These are phyloP conservation scores for Mythimna impura DNA, from an alignment of 2,888 invertebrate species.

Conservation along the genomic window DNA sequence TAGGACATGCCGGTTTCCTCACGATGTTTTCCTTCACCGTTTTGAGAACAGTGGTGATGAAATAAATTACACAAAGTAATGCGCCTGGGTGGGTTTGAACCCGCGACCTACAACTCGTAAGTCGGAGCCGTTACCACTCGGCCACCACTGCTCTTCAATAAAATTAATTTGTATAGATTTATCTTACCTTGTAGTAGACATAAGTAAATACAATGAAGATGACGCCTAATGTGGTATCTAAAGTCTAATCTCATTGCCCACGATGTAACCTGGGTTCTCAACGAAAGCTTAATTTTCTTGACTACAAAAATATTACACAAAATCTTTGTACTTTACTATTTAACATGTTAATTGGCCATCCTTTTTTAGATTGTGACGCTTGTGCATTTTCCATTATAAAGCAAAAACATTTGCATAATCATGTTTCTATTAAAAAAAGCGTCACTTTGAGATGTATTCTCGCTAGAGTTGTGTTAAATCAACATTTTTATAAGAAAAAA, in stretches of 20 bases:
- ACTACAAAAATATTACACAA: constrained; percentile 36
- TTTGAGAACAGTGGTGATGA: too few species aligned
- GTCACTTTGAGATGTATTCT: constrained; percentile 57
- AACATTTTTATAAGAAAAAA: constrained; percentile 37
- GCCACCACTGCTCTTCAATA: too few species aligned
- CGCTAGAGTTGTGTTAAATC: constrained; percentile 45
- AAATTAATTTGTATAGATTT: too few species aligned
- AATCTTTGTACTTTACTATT: constrained; percentile 64
- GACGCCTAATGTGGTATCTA: background rate
- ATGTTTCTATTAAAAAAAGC: constrained; percentile 64
- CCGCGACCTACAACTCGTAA: too few species aligned
- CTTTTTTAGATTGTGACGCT: constrained; percentile 68
- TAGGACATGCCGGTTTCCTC: too few species aligned
- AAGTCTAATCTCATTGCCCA: background rate
- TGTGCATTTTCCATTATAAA: constrained; percentile 75
- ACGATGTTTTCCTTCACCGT: too few species aligned
- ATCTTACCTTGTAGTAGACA: too few species aligned
- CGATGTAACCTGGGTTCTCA: background rate
- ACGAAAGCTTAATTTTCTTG: constrained; percentile 24
- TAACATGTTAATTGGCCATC: constrained; percentile 75
- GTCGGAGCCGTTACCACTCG: too few species aligned
- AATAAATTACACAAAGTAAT: too few species aligned
- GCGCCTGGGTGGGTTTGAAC: too few species aligned
- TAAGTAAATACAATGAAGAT: background rate
- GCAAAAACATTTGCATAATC: constrained; percentile 72